Evolutionary conservation across 2,888 invertebrate genomes (phyloP).

Genomic region (Calameuta filiformis): DNA sequence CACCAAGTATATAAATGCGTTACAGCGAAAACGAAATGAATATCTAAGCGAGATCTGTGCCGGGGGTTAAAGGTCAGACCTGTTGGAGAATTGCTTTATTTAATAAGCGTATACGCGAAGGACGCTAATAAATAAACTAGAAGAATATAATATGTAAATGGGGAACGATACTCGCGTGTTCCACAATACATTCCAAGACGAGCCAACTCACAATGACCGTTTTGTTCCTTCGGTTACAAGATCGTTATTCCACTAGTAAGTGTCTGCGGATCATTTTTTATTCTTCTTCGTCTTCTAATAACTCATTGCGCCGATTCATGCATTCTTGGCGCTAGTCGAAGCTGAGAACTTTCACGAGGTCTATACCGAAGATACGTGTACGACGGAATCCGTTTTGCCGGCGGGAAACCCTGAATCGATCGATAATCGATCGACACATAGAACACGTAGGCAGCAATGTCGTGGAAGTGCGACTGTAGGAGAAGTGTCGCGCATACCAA

Average conservation of each 20-base stretch:
- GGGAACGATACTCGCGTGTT: slow-evolving; percentile 5
- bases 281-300: background rate
- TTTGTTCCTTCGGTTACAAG: background rate
- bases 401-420: background rate
- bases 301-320: background rate
- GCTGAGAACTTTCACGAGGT: no score
- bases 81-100: slow-evolving; percentile 61
- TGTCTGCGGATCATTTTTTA: background rate
- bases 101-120: slow-evolving; percentile 50
- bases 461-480: background rate
- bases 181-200: background rate
- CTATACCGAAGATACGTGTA: no score
- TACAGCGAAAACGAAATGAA: slow-evolving; percentile 46
- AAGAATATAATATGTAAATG: slow-evolving; percentile 39
- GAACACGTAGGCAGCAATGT: background rate
- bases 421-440: background rate
- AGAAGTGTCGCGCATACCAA: background rate
- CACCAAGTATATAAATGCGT: slow-evolving; percentile 5
- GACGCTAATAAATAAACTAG: slow-evolving; percentile 51
- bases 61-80: slow-evolving; percentile 45
- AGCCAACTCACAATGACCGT: background rate
- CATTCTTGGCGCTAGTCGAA: background rate
- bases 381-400: no score
- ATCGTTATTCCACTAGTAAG: background rate
- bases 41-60: slow-evolving; percentile 50